Evolutionary conservation across 2,113 vertebrate species (phyloP), one percentile per base, ranked within the genome.

Genomic region (Eptatretus burgeri): DNA sequence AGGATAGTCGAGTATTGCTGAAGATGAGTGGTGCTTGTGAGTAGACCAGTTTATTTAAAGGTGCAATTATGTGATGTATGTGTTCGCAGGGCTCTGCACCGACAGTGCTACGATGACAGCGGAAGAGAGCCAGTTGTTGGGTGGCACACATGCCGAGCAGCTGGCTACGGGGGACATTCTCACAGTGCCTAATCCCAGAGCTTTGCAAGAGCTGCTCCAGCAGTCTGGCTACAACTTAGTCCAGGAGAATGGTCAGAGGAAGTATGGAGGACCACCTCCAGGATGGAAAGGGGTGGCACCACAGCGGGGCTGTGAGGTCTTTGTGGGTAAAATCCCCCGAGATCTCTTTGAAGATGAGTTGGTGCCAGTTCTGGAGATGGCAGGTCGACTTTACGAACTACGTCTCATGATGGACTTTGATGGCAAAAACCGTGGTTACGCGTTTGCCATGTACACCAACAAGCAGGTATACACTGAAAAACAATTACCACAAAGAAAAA

Each of bases 351-450:
- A 98, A 69, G 89, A 98, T 11, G 89, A 98, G 73, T 75, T 98
- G 1, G 89, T 98, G 51, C 91, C 91, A 0, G 85, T 93, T 65
- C 95, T 98, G 1, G 89, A 95, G 75, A 69, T 79, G 0, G 82
- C 84, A 0, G 91, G 91, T 9, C 81, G 82, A 66, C 93, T 98
- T 76, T 98, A 95, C 1, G 91, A 98, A 76, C 87, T 98, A 83
- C 86, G 91, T 13, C 73, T 98, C 65, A 98, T 98, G 91, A 95
- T 95, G 91, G 91, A 98, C 75, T 98, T 98, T 11, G 91, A 98
- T 0, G 91, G 91, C 53, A 95, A 93, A 75, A 98, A 98, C 74
- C 78, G 91, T 0, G 91, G 91, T 53, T 98, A 98, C 0, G 89
- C 91, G 49, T 95, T 95, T 1, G 87, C 95, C 64, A 98, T 84